These are phyloP conservation scores for Aurelia sp. DNA, from an alignment of 30 jellyfish, hydroid and myxozoan species.

Conservation along the genomic window DNA sequence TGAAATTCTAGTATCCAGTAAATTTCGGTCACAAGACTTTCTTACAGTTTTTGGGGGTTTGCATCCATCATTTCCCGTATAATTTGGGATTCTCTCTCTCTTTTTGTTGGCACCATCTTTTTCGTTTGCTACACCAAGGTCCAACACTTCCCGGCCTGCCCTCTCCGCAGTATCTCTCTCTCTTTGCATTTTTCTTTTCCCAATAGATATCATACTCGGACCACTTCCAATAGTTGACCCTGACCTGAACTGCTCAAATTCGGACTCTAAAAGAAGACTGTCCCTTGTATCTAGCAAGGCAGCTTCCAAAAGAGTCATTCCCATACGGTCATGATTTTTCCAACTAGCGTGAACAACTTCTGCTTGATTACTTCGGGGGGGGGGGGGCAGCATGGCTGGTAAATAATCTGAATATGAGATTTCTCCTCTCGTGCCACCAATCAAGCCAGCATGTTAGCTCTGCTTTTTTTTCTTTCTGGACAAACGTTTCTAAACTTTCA, in stretches of 20 bases:
- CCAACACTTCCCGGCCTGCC: background rate
- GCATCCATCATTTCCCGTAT: no score
- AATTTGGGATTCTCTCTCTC: no score
- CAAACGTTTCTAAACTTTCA: background rate
- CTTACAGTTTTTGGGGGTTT: no score
- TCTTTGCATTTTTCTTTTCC: background rate
- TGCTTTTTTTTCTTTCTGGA: background rate
- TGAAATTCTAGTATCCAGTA: no score
- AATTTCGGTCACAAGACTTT: no score
- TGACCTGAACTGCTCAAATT: background rate
- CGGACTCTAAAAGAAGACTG: background rate
- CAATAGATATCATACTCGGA: background rate
- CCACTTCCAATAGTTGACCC: background rate
- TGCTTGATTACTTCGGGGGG: conserved; percentile 7
- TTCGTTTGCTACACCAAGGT: background rate
- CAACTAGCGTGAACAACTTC: conserved; percentile 17
- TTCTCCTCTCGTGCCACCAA: conserved; percentile 11
- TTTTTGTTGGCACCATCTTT: background rate
- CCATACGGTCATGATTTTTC: conserved; percentile 2
- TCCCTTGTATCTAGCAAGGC: background rate
- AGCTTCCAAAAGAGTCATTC: background rate
- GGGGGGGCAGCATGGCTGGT: background rate
- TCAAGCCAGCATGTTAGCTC: background rate
- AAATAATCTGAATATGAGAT: background rate
- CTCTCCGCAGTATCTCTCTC: background rate